phyloP scores from a whole-genome alignment of 2,797 vertebrate species.

The Apodemus agrarius region DNA sequence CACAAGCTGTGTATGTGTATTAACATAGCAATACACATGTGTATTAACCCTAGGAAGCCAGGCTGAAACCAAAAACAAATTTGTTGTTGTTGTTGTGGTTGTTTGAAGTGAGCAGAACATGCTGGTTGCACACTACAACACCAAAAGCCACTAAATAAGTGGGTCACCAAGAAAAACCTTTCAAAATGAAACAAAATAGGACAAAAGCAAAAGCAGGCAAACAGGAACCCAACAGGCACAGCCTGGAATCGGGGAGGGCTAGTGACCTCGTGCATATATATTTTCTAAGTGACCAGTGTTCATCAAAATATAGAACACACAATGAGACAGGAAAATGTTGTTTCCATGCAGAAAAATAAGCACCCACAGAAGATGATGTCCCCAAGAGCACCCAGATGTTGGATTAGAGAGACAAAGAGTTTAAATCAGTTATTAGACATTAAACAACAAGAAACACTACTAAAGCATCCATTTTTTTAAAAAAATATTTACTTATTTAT shows the following conservation, averaged over 20 bases:
- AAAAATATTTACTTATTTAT: too few relatives aligned
- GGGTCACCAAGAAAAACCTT: not conserved
- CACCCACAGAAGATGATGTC: not conserved
- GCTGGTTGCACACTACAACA: not conserved
- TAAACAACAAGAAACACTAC: not conserved
- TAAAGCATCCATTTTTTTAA: not conserved
- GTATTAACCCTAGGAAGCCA: not conserved
- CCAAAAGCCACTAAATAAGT: not conserved
- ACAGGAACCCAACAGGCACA: not conserved
- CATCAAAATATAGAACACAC: not conserved
- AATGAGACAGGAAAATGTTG: not conserved
- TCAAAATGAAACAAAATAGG: too few relatives aligned
- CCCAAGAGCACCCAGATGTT: not conserved
- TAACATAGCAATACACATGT: not conserved
- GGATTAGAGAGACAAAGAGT: not conserved
- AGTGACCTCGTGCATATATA: not conserved
- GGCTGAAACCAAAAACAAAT: not conserved
- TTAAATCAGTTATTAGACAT: not conserved
- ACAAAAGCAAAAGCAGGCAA: not conserved
- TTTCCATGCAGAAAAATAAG: not conserved
- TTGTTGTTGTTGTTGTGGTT: not conserved
- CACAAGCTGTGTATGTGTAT: not conserved
- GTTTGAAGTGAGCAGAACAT: not conserved
- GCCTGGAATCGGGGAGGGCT: too few relatives aligned
- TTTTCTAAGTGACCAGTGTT: conserved; percentile 15